These are phyloP conservation scores for Villa cingulata DNA, from an alignment of 2,888 invertebrate species.

Conservation along the genomic window DNA sequence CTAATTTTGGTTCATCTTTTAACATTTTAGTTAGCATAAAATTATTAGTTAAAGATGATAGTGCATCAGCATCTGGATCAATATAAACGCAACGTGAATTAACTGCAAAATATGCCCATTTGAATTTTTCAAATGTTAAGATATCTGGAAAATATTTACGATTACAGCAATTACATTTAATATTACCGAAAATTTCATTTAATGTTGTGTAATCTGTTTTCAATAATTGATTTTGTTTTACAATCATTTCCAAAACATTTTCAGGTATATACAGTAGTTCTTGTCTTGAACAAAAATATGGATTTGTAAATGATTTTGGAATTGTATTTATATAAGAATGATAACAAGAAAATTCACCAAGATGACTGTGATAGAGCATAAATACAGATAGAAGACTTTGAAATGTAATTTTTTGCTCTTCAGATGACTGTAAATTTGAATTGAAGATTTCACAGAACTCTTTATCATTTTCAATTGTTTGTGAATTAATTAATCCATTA, in stretches of 20 bases:
- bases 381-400: constrained; percentile 64
- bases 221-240: constrained; percentile 40
- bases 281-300: constrained; percentile 48
- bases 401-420: constrained; percentile 39
- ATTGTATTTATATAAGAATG: constrained; percentile 53
- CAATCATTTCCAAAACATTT: constrained; percentile 41
- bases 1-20: constrained; percentile 49
- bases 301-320: constrained; percentile 51
- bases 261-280: constrained; percentile 44
- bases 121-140: constrained; percentile 45
- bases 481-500: constrained; percentile 44
- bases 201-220: constrained; percentile 25
- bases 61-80: constrained; percentile 37
- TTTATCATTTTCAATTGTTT: constrained; percentile 42
- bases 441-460: constrained; percentile 40
- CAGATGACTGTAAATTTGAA: constrained; percentile 24
- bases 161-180: constrained; percentile 35
- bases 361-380: constrained; percentile 51
- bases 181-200: constrained; percentile 13
- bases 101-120: constrained; percentile 72
- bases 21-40: constrained; percentile 29
- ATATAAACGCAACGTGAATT: constrained; percentile 76
- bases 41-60: constrained; percentile 31
- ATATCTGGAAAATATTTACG: constrained; percentile 32
- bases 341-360: constrained; percentile 45